phyloP scores from a whole-genome alignment of 1,140 invertebrate species.

The Cecropterus lyciades region DNA sequence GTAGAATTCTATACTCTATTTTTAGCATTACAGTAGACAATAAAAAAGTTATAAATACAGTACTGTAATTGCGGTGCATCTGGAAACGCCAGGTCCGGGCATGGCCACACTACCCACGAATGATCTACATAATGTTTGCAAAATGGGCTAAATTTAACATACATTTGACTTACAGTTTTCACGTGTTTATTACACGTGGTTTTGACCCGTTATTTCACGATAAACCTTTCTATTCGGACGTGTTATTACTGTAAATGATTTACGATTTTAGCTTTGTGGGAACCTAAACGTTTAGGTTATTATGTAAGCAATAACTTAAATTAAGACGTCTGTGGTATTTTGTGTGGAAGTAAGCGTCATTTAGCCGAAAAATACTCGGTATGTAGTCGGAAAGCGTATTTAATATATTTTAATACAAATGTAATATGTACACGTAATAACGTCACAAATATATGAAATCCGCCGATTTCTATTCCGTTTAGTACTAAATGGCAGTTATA shows the following conservation, averaged over 20 bases:
- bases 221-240: conserved; percentile 31
- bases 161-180: conserved; percentile 36
- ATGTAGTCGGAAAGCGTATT: too few species aligned
- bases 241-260: conserved; percentile 34
- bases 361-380: too few species aligned
- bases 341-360: too few species aligned
- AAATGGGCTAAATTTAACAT: conserved; percentile 34
- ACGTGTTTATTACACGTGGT: conserved; percentile 31
- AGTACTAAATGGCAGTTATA: too few species aligned
- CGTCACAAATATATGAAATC: too few species aligned
- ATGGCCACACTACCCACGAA: conserved; percentile 19
- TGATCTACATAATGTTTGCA: conserved; percentile 36
- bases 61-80: too few species aligned
- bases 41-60: too few species aligned
- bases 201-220: conserved; percentile 27
- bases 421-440: too few species aligned
- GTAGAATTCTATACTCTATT: too few species aligned
- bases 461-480: too few species aligned
- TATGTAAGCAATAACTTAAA: conserved; percentile 36
- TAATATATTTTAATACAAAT: too few species aligned
- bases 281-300: conserved; percentile 19
- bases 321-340: conserved; percentile 1
- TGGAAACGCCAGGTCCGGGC: not conserved
- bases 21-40: too few species aligned
- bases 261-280: conserved; percentile 8